Conservation (phyloP, 2,888 invertebrate genomes). For the Acronicta psi region DNA sequence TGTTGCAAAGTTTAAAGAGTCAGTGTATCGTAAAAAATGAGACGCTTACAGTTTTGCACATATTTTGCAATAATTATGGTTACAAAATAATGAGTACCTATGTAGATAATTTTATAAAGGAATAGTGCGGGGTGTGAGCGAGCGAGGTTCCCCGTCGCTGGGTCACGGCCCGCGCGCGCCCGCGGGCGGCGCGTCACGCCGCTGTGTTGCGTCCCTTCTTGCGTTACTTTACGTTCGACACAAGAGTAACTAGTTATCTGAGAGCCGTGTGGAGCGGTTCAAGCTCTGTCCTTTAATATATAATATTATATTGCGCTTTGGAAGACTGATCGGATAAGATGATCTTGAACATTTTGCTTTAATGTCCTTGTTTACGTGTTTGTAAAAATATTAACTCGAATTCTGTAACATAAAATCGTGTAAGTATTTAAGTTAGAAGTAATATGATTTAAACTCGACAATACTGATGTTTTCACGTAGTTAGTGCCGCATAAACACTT, state of each 20-base stretch:
- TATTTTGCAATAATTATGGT: conserved; percentile 86
- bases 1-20: conserved; percentile 83
- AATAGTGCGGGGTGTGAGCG: conserved; percentile 66
- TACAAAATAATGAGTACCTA: conserved; percentile 74
- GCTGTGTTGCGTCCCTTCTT: conserved; percentile 50
- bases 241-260: conserved; percentile 44
- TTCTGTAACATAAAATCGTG: conserved; percentile 49
- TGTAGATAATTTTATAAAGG: conserved; percentile 78
- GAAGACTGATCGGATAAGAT: conserved; percentile 74
- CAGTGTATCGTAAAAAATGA: conserved; percentile 85
- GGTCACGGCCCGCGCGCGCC: conserved; percentile 41
- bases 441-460: conserved; percentile 59
- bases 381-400: conserved; percentile 54
- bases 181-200: conserved; percentile 32
- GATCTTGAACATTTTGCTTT: conserved; percentile 59
- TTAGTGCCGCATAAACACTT: conserved; percentile 50
- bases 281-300: conserved; percentile 64
- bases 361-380: conserved; percentile 56
- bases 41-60: conserved; percentile 88
- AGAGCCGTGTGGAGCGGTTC: conserved; percentile 66
- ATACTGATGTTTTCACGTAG: conserved; percentile 54
- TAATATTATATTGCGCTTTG: conserved; percentile 72
- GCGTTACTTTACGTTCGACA: conserved; percentile 46
- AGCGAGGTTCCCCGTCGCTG: conserved; percentile 76
- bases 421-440: conserved; percentile 54